phyloP scores from a whole-genome alignment of 2,797 vertebrate species.

The Pseudochirops cupreus region DNA sequence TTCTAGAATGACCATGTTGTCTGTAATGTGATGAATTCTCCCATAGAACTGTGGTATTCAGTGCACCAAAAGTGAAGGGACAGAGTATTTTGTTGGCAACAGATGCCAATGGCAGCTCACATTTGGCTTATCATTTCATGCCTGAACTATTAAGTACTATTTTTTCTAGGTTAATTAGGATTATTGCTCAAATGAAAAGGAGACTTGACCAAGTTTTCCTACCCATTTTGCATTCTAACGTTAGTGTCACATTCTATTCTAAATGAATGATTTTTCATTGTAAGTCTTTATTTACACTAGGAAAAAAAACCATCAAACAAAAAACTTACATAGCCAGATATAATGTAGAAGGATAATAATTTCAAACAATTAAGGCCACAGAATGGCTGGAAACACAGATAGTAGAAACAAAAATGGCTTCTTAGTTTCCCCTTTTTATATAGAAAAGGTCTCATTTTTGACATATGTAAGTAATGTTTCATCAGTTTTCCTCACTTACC shows the following conservation, averaged over 20 bases:
- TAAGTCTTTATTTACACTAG: background rate
- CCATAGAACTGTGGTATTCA: background rate
- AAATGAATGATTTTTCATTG: background rate
- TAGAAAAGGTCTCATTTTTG: no score
- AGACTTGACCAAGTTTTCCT: background rate
- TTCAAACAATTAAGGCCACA: background rate
- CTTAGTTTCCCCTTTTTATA: no score
- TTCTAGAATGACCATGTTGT: background rate
- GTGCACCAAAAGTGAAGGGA: background rate
- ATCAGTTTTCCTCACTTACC: no score
- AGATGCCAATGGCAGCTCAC: background rate
- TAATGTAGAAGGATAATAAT: background rate
- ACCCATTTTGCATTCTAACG: background rate
- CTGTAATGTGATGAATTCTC: background rate
- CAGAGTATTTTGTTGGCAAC: background rate
- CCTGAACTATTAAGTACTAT: background rate
- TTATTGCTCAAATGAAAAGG: background rate
- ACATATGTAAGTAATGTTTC: no score
- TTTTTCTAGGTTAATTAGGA: background rate
- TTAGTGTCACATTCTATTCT: background rate
- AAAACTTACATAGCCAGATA: background rate
- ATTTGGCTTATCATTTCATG: background rate
- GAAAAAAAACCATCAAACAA: background rate
- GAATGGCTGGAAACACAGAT: background rate
- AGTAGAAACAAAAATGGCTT: no score